Evolutionary conservation across 2,797 vertebrate genomes (phyloP).

Genomic region (Helarctos malayanus): DNA sequence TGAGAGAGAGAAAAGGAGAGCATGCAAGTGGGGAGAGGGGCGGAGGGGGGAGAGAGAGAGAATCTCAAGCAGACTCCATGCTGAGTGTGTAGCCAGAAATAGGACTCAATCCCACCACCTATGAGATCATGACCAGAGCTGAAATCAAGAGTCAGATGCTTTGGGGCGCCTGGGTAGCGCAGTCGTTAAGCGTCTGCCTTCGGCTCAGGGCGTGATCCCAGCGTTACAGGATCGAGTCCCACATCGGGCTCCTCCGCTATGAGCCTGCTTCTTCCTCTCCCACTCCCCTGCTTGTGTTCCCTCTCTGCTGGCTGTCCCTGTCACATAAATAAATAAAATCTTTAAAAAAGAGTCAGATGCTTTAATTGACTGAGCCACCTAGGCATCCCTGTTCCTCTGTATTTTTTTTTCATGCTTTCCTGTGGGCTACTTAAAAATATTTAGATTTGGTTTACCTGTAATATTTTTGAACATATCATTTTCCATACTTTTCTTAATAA

Average conservation of each 20-base stretch:
- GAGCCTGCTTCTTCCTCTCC: too few relatives aligned
- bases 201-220: too few relatives aligned
- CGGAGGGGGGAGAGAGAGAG: not conserved
- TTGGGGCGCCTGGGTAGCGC: too few relatives aligned
- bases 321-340: too few relatives aligned
- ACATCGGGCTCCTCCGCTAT: too few relatives aligned
- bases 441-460: not conserved
- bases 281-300: too few relatives aligned
- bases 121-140: not conserved
- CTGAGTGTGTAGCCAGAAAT: not conserved
- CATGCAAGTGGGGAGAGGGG: not conserved
- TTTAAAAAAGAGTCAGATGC: not conserved
- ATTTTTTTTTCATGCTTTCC: not conserved
- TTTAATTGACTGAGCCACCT: not conserved
- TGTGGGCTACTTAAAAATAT: not conserved
- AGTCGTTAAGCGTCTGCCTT: too few relatives aligned
- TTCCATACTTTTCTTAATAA: not conserved
- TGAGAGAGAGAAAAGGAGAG: not conserved
- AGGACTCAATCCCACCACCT: not conserved
- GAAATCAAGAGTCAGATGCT: not conserved
- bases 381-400: not conserved
- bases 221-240: too few relatives aligned
- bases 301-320: too few relatives aligned
- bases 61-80: not conserved
- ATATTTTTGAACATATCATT: not conserved